Conservation (phyloP, 2,888 invertebrate genomes). For the Drosophila falleni region DNA sequence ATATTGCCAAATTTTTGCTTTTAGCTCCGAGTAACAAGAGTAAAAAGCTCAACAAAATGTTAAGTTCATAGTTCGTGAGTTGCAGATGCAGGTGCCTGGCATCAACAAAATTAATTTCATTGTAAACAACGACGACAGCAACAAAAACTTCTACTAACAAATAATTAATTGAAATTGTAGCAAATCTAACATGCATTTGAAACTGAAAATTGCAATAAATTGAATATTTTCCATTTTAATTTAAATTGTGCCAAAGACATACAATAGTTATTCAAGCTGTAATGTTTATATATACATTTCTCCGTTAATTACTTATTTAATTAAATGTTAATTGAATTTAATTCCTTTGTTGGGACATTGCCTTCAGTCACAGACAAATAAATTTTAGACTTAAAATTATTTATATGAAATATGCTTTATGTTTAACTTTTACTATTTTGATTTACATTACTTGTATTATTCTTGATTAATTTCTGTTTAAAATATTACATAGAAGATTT, state of each 20-base stretch:
- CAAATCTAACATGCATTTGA: constrained; percentile 29
- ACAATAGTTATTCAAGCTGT: not conserved
- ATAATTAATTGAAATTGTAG: constrained; percentile 51
- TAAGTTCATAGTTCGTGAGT: constrained; percentile 16
- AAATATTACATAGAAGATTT: too few relatives aligned
- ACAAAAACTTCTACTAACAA: constrained; percentile 17
- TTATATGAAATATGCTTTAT: constrained; percentile 28
- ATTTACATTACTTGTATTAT: too few relatives aligned
- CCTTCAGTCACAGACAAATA: constrained; percentile 14
- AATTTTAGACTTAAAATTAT: constrained; percentile 31
- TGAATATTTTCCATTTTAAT: constrained; percentile 19
- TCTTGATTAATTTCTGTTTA: not conserved
- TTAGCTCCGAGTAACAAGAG: constrained; percentile 8
- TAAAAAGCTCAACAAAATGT: constrained; percentile 17
- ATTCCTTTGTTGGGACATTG: not conserved
- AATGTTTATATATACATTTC: constrained; percentile 38
- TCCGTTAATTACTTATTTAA: constrained; percentile 42
- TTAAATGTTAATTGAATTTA: constrained; percentile 28
- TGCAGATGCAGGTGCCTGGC: constrained; percentile 11
- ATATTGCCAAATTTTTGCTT: constrained; percentile 48
- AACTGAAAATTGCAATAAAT: constrained; percentile 22
- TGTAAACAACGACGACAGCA: constrained; percentile 15
- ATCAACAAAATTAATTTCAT: constrained; percentile 35
- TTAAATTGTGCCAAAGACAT: constrained; percentile 9
- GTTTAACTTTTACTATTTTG: too few relatives aligned